Conservation (phyloP, 2,888 invertebrate genomes). For the Drosophila algonquin region DNA sequence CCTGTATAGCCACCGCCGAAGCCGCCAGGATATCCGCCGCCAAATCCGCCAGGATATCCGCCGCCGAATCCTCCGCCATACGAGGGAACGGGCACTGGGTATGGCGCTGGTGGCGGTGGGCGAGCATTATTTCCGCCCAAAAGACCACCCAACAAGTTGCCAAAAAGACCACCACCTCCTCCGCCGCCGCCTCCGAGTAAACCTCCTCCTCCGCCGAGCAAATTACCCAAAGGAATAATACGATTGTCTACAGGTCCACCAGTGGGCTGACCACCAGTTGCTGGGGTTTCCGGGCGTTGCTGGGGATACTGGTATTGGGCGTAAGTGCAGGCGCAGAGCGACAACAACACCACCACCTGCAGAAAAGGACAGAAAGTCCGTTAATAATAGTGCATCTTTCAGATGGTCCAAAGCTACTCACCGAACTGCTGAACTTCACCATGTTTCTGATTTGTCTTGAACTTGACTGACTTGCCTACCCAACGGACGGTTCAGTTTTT, state of each 20-base stretch:
- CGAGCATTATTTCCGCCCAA: constrained; percentile 43
- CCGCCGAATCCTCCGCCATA: background rate
- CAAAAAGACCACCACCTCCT: constrained; percentile 51
- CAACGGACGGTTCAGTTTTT: constrained; percentile 57
- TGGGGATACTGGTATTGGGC: constrained; percentile 66
- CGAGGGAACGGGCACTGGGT: background rate
- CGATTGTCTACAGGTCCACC: constrained; percentile 58
- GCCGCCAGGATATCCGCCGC: constrained; percentile 45
- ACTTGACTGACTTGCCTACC: constrained; percentile 53
- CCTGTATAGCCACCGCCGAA: constrained; percentile 38
- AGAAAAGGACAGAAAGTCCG: background rate
- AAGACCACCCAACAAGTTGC: constrained; percentile 44
- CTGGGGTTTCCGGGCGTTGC: constrained; percentile 30
- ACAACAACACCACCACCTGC: constrained; percentile 50
- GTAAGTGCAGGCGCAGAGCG: constrained; percentile 46
- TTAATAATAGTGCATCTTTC: background rate
- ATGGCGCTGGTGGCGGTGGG: constrained; percentile 39
- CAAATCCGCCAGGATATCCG: constrained; percentile 25
- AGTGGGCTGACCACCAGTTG: constrained; percentile 27
- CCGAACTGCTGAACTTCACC: constrained; percentile 55
- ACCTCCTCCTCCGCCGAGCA: constrained; percentile 55
- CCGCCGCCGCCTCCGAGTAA: constrained; percentile 60
- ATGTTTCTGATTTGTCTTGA: constrained; percentile 47
- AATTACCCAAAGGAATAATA: constrained; percentile 59
- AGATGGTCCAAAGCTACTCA: constrained; percentile 37